These are phyloP conservation scores for Aromia moschata DNA, from an alignment of 2,888 invertebrate species.

Conservation along the genomic window DNA sequence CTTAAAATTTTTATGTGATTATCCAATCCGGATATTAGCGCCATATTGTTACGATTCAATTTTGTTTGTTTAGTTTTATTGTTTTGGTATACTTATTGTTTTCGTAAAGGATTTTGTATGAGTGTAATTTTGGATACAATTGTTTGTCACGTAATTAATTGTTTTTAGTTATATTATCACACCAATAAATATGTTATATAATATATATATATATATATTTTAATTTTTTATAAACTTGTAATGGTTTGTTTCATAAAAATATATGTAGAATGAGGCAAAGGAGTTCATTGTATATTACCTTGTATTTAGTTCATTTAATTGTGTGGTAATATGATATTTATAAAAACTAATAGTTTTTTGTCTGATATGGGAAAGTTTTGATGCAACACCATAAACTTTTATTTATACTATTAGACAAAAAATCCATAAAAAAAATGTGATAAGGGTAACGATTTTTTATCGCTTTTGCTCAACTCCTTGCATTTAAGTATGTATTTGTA, in stretches of 20 bases:
- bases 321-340: slow-evolving; percentile 38
- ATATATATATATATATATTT: no score
- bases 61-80: not conserved
- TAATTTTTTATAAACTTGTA: slow-evolving; percentile 16
- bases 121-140: slow-evolving; percentile 4
- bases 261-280: slow-evolving; percentile 23
- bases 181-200: not conserved
- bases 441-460: slow-evolving; percentile 48
- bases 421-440: slow-evolving; percentile 51
- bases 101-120: not conserved
- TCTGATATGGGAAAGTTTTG: slow-evolving; percentile 23
- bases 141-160: slow-evolving; percentile 15
- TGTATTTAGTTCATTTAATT: slow-evolving; percentile 19
- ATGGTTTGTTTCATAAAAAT: slow-evolving; percentile 19
- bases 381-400: slow-evolving; percentile 23
- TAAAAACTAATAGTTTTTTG: slow-evolving; percentile 39
- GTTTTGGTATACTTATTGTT: not conserved
- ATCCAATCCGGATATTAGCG: slow-evolving; percentile 18
- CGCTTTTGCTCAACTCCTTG: slow-evolving; percentile 53
- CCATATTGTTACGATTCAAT: slow-evolving; percentile 2
- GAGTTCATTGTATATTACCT: slow-evolving; percentile 24
- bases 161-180: slow-evolving; percentile 5
- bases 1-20: slow-evolving; percentile 15
- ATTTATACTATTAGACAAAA: slow-evolving; percentile 34
- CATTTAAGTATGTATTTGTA: slow-evolving; percentile 48